Base-by-base conservation (phyloP, 2,113 vertebrate genomes). In the Ophiodon elongatus region DNA sequence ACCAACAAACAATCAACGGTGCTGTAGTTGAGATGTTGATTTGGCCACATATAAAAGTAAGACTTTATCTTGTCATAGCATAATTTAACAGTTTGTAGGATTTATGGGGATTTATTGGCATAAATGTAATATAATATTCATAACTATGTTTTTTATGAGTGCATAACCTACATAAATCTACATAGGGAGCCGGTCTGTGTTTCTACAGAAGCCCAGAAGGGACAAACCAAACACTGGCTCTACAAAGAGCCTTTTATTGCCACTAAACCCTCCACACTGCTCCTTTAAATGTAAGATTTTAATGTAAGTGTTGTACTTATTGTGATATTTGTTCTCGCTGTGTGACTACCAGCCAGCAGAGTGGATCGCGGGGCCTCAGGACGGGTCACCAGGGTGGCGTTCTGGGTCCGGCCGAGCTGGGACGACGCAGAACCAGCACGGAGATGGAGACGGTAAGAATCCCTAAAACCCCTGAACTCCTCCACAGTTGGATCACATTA, bases 311-410 rank as follows among this genome's bases (percentile, higher is more conserved):
- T 31, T 13, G 1, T 7, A 10, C n/a, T 45, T 64, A 79, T 64
- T n/a, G 62, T 56, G 14, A 8, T 35, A 4, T 54, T 31, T 79
- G 13, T 65, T 1, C 13, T 17, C 65, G 9, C 27, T 35, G 29
- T 54, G 29, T 62, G 73, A 21, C 33, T 2, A 4, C 4, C 89
- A 93, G 93, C 69, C 93, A 85, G 73, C 94, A 89, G 76, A 95
- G 95, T 73, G 95, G 96, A 17, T 93, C 96, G 0, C 95, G 98
- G 91, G 88, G 96, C 85, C 92, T 96, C 90, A 96, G 96, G 87
- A 95, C 96, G 80, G 72, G 27, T 45, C 97, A 96, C 91, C 95
- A 85, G 76, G 35, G 69, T 6, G 89, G 79, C 2, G 45, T 21
- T 19, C 2, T 54, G 84, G 83, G 96, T 81, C 96, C 96, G 87